Evolutionary conservation across 1,140 invertebrate genomes (phyloP).

Genomic region (Nilaparvata lugens): DNA sequence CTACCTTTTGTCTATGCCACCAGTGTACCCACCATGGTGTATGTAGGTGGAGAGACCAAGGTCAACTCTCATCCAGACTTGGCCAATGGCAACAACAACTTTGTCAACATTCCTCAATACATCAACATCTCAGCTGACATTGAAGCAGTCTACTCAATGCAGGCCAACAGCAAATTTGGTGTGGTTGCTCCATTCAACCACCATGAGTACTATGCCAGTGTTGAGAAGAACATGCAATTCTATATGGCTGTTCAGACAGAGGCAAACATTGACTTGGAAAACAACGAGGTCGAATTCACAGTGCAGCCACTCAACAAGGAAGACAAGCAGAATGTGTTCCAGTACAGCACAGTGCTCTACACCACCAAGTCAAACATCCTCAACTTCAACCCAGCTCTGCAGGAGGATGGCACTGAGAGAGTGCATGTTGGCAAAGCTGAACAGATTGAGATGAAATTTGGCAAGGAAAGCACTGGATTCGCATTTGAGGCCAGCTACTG

Average conservation of each 20-base stretch:
- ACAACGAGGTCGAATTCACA: constrained; percentile 36
- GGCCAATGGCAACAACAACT: constrained; percentile 18
- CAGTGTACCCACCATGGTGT: constrained; percentile 40
- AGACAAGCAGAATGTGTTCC: constrained; percentile 40
- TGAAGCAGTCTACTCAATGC: constrained; percentile 37
- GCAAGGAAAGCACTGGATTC: constrained; percentile 33
- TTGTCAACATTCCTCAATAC: constrained; percentile 29
- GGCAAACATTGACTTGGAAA: constrained; percentile 37
- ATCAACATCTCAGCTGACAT: constrained; percentile 38
- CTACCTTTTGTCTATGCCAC: constrained; percentile 52
- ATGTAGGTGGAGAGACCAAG: constrained; percentile 37
- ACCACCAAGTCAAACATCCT: constrained; percentile 44
- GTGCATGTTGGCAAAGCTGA: background rate
- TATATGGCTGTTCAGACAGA: constrained; percentile 41
- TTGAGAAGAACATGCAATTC: constrained; percentile 45
- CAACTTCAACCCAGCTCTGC: constrained; percentile 12
- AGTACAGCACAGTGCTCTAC: constrained; percentile 49
- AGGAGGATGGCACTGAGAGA: background rate
- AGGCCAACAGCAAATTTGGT: constrained; percentile 45
- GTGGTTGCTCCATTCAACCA: constrained; percentile 52
- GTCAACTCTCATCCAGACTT: constrained; percentile 33
- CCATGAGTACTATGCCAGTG: constrained; percentile 45
- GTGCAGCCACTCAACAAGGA: constrained; percentile 39
- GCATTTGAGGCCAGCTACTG: constrained; percentile 40
- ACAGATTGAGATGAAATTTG: constrained; percentile 18